Base-by-base conservation (phyloP, 2,888 invertebrate species). In the Trichopoda pennipes region DNA sequence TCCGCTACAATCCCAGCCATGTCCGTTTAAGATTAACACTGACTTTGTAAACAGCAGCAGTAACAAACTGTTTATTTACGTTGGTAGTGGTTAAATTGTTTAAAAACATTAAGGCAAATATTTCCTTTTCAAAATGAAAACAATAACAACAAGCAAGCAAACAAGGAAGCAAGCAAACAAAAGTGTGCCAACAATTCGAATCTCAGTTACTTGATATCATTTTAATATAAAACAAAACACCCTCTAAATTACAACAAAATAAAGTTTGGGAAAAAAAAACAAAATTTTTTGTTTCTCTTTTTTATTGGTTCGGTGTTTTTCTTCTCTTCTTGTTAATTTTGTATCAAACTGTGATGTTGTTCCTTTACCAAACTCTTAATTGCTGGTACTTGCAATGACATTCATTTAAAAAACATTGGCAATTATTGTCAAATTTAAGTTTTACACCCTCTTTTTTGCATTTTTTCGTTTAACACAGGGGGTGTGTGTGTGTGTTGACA, bases 401-500 rank as follows among this genome's bases (percentile, higher is more conserved):
- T 9, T 6, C 16, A 1, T 44, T 3, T 6, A 16, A 44, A 44
- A 14, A 58, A 49, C 56, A 17, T 88, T 88, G 88, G 87, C 87
- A 87, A 89, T 88, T 87, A 88, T 68, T 28, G 68, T 72, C 58
- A 72, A 82, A 82, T 80, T 79, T 61, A 42, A 72, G 72, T 61
- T 79, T 75, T 75, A 72, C 79, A 75, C 75, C 82, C 82, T 72
- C 66, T 9, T 68, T 70, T 70, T 12, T n/a, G 12, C 58, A 12
- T 47, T 55, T 69, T 47, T 70, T 23, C 6, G 16, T 28, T 53
- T 44, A 69, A 21, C 19, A 56, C 60, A 42, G 64, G 75, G 61
- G 2, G 7, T 28, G n/a, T 28, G 28, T 28, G 28, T 28, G 28
- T 28, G 2, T 69, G 44, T 55, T 73, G 58, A 55, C 60, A 51